Evolutionary conservation across 2,797 vertebrate genomes (phyloP), one percentile per base, ranked within the genome.

Genomic region (Remorina albescens): DNA sequence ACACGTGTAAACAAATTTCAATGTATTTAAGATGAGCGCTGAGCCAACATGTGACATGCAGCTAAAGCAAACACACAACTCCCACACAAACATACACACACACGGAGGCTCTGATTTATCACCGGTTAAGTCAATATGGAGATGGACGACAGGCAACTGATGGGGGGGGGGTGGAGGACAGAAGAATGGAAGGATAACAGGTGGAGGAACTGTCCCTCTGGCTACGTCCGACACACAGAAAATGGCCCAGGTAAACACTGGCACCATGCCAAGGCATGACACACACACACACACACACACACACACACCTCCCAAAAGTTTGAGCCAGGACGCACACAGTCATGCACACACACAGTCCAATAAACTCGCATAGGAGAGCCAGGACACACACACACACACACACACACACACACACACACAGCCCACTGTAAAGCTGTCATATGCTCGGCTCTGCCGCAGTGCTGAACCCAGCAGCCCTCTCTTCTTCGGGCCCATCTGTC

Each of bases 401-500:
- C 61, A 49, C 61, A 19, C 19, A 49, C 34, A 36, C 34, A 56
- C 61, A 74, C 75, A 70, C 83, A 66, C 54, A 44, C 18, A 84
- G 58, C 78, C 71, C 69, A 70, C 74, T 76, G 88, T 87, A 86
- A 90, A 82, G 81, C 83, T 87, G 89, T 93, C 91, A 90, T 90
- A 87, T 88, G 87, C 84, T 88, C 23, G 12, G 78, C 76, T 88
- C 84, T 90, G 88, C 89, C 65, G 87, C 88, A 88, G 87, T 87
- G 84, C 86, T 92, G 88, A 91, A 90, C 85, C 88, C 80, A 84
- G 77, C 81, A 87, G 86, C 81, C 86, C 76, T 80, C 71, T 89
- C 84, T 82, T 88, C 84, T 88, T 83, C 75, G 51, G 80, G 58
- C 84, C 91, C 90, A 91, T 92, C 91, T 93, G 91, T 89, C 90